Conservation (phyloP, 1,140 invertebrate genomes). For the Drosophila mayri region DNA sequence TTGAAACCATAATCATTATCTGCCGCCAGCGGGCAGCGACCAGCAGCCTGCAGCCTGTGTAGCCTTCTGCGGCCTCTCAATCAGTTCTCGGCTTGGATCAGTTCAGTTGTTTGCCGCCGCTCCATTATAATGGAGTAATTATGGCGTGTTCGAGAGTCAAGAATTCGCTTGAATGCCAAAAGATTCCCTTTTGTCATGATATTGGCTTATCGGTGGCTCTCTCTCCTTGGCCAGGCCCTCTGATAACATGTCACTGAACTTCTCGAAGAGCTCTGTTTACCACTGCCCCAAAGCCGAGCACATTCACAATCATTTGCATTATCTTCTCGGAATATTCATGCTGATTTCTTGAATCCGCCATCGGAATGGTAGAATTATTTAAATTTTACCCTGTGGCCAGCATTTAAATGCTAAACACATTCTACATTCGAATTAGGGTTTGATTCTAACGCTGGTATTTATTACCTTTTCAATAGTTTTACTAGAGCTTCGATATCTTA, state of each 20-base stretch:
- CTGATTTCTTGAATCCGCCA: conserved; percentile 45
- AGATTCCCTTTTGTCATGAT: conserved; percentile 43
- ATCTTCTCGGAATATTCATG: conserved; percentile 63
- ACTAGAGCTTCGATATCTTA: not conserved
- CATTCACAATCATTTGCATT: conserved; percentile 36
- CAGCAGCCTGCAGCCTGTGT: conserved; percentile 14
- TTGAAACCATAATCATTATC: conserved; percentile 82
- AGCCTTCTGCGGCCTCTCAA: conserved; percentile 50
- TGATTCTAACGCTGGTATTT: not conserved
- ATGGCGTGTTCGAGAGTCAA: conserved; percentile 61
- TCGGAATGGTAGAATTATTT: conserved; percentile 74
- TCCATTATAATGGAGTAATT: conserved; percentile 82
- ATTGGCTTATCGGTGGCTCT: conserved; percentile 21
- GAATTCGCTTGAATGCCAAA: conserved; percentile 60
- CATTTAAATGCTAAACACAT: conserved; percentile 38
- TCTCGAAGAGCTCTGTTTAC: conserved; percentile 19
- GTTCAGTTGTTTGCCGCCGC: conserved; percentile 70
- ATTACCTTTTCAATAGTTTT: not conserved
- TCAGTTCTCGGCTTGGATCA: conserved; percentile 33
- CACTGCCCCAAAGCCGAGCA: conserved; percentile 4
- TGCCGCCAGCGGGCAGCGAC: conserved; percentile 47
- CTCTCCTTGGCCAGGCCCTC: not conserved
- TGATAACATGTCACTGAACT: conserved; percentile 74
- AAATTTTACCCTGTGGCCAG: conserved; percentile 38
- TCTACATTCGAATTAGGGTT: not conserved